Conservation (phyloP, 2,113 vertebrate genomes). For the Vireo altiloquus region DNA sequence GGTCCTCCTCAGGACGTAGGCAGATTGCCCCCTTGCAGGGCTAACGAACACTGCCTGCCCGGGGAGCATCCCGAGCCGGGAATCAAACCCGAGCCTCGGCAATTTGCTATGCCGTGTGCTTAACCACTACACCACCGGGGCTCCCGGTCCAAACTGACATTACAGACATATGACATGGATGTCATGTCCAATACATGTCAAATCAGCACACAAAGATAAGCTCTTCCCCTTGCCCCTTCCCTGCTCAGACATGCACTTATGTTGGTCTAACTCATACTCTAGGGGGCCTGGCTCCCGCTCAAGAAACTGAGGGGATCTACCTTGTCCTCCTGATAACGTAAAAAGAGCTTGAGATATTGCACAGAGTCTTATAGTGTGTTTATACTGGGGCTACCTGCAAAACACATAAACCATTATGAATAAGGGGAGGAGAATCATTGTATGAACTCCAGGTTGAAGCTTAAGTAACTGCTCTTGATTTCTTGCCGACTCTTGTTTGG, state of each 20-base stretch:
- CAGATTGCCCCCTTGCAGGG: too few relatives aligned
- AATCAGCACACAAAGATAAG: background rate
- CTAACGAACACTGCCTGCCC: too few relatives aligned
- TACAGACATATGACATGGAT: background rate
- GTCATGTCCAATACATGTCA: background rate
- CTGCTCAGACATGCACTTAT: background rate
- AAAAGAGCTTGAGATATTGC: background rate
- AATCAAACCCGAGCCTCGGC: too few relatives aligned
- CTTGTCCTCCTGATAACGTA: background rate
- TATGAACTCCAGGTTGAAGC: background rate
- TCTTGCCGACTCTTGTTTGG: background rate
- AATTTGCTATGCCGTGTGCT: too few relatives aligned
- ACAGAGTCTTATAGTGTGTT: background rate
- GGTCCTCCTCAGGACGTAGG: too few relatives aligned
- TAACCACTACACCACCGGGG: too few relatives aligned
- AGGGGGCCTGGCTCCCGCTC: background rate
- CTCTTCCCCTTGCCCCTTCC: background rate
- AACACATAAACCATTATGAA: background rate
- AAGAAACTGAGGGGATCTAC: background rate
- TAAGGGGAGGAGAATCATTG: background rate
- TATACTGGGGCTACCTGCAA: background rate
- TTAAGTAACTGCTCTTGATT: background rate
- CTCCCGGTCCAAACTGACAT: background rate
- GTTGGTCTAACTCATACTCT: background rate
- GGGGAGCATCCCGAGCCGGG: too few relatives aligned